Evolutionary conservation across 2,113 vertebrate species (phyloP), one percentile per base, ranked within the genome.

Genomic region (Lagopus leucura): DNA sequence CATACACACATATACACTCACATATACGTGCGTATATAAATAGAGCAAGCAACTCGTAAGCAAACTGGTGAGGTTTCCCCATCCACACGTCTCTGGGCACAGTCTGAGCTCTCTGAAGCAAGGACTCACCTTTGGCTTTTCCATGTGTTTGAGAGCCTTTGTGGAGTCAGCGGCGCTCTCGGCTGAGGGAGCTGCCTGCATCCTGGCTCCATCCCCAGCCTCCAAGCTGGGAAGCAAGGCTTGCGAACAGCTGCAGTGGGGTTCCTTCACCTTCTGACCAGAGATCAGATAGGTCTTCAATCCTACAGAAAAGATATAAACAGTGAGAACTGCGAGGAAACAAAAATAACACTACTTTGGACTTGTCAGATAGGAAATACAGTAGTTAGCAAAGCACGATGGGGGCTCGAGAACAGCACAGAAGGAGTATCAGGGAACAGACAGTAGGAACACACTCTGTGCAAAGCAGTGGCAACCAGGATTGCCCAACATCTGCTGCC

Each of bases 251-350:
- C 97, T 98, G 95, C 99, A 99, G 14, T 95, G 97, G 42, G 98
- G 94, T 47, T 96, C 97, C 95, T 98, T 98, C 97, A 97, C 94
- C 97, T 98, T 99, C 96, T 98, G 98, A 81, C 98, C 98, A 19
- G 99, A 99, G 95, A 99, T 99, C 97, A 99, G 98, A 94, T 98
- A 99, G 65, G 99, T 99, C 98, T 98, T 99, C 95, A 99, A 96
- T 91, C 99, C 99, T 99, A 96, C 7, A 94, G 72, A 52, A 92
- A 94, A 94, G 86, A 96, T 91, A 25, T 6, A 38, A 83, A 86
- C 54, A 87, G 67, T 98, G 80, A 97, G 95, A 90, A 92, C 27
- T 24, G 20, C 40, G 80, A 32, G 77, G 89, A 93, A 80, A 34
- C 65, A 86, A 48, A 74, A 54, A 22, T 6, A 60, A 79, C 30